Percentiles rank a stretch among this genome's conserved stretches.
These are phyloP conservation scores for Berghia stephanieae DNA, from an alignment of 1,140 invertebrate species.

Conservation along the genomic window DNA sequence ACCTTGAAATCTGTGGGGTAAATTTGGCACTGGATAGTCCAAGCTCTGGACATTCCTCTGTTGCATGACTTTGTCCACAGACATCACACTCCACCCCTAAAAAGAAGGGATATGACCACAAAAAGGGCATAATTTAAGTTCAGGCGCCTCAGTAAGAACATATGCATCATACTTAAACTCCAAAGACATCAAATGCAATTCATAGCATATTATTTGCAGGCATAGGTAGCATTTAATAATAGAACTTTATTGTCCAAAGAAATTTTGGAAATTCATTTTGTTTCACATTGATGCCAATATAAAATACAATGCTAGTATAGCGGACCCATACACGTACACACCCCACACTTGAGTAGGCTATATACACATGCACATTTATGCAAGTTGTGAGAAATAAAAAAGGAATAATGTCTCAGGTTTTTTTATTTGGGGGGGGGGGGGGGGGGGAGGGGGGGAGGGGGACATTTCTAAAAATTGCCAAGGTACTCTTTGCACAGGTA, in stretches of 20 bases:
- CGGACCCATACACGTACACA: no score
- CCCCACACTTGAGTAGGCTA: no score
- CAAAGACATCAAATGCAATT: neutral
- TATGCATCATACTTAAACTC: neutral
- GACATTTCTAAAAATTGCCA: no score
- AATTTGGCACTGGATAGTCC: slow-evolving; percentile 43
- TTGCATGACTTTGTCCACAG: slow-evolving; percentile 63
- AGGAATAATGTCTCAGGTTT: no score
- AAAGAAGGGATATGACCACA: neutral
- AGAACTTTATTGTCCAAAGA: neutral
- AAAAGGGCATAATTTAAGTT: neutral
- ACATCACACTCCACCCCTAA: slow-evolving; percentile 58
- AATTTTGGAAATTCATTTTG: neutral
- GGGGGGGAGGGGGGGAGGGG: no score
- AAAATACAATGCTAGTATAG: no score
- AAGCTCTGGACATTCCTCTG: slow-evolving; percentile 64
- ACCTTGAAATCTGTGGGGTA: slow-evolving; percentile 37
- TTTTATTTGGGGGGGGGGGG: no score
- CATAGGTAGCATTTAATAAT: neutral
- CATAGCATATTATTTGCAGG: neutral
- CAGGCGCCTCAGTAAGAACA: neutral
- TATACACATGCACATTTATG: no score
- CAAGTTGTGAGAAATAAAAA: no score
- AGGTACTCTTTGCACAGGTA: no score
- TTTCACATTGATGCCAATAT: no score